These are phyloP conservation scores for Acleris laterana DNA, from an alignment of 2,888 invertebrate genomes.

Conservation along the genomic window DNA sequence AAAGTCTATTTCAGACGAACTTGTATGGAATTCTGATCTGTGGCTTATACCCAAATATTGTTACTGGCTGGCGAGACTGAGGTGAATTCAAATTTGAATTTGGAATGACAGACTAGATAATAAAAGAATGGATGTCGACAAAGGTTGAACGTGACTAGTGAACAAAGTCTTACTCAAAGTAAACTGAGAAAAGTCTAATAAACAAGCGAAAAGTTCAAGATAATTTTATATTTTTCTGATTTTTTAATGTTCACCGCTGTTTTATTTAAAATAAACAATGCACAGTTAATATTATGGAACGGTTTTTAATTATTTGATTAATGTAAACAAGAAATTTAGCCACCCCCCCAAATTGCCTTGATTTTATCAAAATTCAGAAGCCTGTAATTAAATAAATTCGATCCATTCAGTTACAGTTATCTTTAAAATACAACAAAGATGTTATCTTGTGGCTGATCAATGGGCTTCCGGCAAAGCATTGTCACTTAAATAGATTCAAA, in stretches of 20 bases:
- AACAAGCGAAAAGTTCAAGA: too few species aligned
- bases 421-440: constrained; percentile 14
- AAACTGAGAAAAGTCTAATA: too few species aligned
- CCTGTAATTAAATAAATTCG: constrained; percentile 20
- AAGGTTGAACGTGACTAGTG: too few species aligned
- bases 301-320: neutral
- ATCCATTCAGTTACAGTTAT: constrained; percentile 8
- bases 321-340: neutral
- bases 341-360: neutral
- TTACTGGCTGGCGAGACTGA: too few species aligned
- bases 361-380: neutral
- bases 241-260: too few species aligned
- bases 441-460: constrained; percentile 9
- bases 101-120: neutral
- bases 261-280: neutral
- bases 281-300: neutral
- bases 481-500: neutral
- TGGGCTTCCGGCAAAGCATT: neutral
- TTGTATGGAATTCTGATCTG: too few species aligned
- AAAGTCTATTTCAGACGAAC: too few species aligned
- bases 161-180: too few species aligned
- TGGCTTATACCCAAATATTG: too few species aligned
- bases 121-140: neutral
- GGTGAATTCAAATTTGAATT: neutral
- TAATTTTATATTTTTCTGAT: too few species aligned